Base-by-base conservation (phyloP, 2,113 vertebrate genomes). In the Eublepharis macularius region DNA sequence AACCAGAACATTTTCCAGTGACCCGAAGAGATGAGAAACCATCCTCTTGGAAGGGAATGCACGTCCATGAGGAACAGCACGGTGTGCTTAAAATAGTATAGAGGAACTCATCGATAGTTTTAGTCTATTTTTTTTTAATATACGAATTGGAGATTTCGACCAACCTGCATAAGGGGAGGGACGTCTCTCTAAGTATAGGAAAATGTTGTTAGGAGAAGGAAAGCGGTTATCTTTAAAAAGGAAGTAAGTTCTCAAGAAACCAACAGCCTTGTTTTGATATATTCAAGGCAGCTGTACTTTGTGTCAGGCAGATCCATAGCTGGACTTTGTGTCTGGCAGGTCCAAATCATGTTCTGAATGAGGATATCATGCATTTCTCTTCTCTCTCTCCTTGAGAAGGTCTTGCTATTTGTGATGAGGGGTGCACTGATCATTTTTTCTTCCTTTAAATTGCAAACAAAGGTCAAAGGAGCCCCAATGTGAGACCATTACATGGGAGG, bases 1-100 rank as follows among this genome's bases (percentile, higher is more conserved):
- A 95, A 92, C 69, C 54, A 90, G 73, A 92, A 93, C 88, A 41
- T 29, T 91, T 92, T 90, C 76, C 89, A 78, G 69, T 94, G 87
- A 94, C 82, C 73, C 81, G 77, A 45, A 88, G 54, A 88, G 75
- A 87, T 77, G 54, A 93, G 17, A 94, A 94, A 89, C 19, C 90
- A 75, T 92, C 86, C 32, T 45, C 19, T 19, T 47, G 75, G 26
- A 83, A 76, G 83, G 85, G 89, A 92, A 88, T 57, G 29, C 36
- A 80, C n/a, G 91, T 91, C 88, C 16, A 89, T 2, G 24, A 87
- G 63, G 85, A 85, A 24, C 4, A 80, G n/a, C 39, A 9, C 32
- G 82, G 29, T 65, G 36, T 81, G 29, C 76, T 73, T 88, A 65
- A 74, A 72, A 86, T 13, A 80, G 0, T 73, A 26, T 72, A 49